Conservation (phyloP, 2,888 invertebrate species). For the Mimachlamys varia region DNA sequence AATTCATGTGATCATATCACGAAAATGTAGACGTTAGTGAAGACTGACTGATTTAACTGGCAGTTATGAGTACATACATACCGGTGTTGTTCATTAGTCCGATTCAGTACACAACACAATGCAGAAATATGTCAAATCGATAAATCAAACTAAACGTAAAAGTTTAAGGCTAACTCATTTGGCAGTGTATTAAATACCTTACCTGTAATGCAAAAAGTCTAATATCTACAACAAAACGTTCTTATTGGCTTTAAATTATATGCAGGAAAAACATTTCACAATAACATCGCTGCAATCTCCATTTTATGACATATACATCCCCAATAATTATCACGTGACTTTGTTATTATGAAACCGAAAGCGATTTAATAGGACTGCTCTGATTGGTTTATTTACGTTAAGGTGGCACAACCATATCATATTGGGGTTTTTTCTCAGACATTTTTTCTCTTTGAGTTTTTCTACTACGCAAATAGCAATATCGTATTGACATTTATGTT, state of each 20-base stretch:
- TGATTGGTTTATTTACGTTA: neutral
- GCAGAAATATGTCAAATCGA: conserved; percentile 1
- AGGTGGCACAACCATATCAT: neutral
- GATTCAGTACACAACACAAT: too few species aligned
- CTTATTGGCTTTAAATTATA: neutral
- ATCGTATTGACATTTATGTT: too few species aligned
- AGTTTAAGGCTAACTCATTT: neutral
- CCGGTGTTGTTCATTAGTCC: too few species aligned
- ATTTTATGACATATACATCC: conserved; percentile 31
- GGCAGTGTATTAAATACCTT: neutral
- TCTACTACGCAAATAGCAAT: too few species aligned
- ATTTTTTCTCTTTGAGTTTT: too few species aligned
- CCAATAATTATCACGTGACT: conserved; percentile 28
- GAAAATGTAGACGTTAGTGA: too few species aligned
- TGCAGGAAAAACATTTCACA: neutral
- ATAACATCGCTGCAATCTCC: conserved; percentile 11
- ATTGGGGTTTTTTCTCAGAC: too few species aligned
- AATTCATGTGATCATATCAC: too few species aligned
- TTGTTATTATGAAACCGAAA: conserved; percentile 34
- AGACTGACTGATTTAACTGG: too few species aligned
- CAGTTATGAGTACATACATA: too few species aligned
- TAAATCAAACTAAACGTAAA: neutral
- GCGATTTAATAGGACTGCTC: neutral
- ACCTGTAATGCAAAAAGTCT: neutral
- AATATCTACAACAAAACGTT: neutral